Evolutionary conservation across 2,113 vertebrate genomes (phyloP), one percentile per base, ranked within the genome.

Genomic region (Hyperopisus bebe): DNA sequence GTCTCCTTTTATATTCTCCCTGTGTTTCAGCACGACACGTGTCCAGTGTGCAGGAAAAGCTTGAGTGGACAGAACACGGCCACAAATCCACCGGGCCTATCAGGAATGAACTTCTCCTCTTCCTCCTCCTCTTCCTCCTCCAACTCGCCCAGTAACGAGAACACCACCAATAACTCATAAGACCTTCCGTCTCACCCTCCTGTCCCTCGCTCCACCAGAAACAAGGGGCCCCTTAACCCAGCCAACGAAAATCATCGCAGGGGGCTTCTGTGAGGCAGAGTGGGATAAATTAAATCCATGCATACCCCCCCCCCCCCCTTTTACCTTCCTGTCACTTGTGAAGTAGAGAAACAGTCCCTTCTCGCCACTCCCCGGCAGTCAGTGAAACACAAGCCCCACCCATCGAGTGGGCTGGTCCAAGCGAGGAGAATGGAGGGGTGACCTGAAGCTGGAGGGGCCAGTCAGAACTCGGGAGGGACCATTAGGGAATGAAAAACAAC

Each of bases 41-140:
- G 98, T 95, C 98, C 98, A 0, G 98, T 99, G 91, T 99, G 98
- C 95, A 96, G 98, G 93, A 99, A 99, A 94, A 99, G 98, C 92
- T 95, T 99, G 91, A 99, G 97, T 0, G 98, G 98, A 92, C 98
- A 99, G 95, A 99, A 99, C 95, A 99, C 98, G 17, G 98, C 98
- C 94, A 99, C 97, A 62, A 97, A 99, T 92, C 98, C 98, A 53
- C 98, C 97, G 0, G 98, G 96, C 93, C 95, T 99, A 94, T 96
- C 97, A 3, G 96, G 96, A 87, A 97, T 98, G 93, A 98, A 96
- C 94, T 99, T 98, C 94, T 98, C 98, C 0, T 97, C 98, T 0
- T 97, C 97, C 0, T 98, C 98, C 19, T 96, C 96, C 4, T 95
- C 95, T 91, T 98, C 98, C 48, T 96, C 96, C 35, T 97, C 98